Evolutionary conservation across 1,140 invertebrate genomes (phyloP).

Genomic region (Pogonognathellus flavescens): DNA sequence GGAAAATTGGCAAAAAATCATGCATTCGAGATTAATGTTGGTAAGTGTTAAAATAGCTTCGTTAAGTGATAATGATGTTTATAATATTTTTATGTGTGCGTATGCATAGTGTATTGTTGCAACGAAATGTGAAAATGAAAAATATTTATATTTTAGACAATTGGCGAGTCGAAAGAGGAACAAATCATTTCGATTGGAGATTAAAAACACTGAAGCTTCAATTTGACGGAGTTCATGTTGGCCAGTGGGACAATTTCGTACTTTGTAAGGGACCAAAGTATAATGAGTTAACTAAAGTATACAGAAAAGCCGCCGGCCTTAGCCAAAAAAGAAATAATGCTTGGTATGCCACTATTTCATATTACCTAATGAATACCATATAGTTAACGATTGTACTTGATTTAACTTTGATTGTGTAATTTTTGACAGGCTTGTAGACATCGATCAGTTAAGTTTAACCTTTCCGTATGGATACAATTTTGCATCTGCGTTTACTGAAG

Average conservation of each 20-base stretch:
- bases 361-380: no score
- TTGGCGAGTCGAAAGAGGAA: constrained; percentile 58
- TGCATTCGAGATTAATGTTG: constrained; percentile 61
- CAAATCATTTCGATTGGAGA: constrained; percentile 60
- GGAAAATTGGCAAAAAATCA: constrained; percentile 66
- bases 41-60: constrained; percentile 49
- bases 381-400: no score
- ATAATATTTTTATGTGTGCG: neutral
- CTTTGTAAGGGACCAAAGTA: constrained; percentile 54
- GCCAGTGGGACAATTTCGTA: constrained; percentile 58
- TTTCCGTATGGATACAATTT: constrained; percentile 96
- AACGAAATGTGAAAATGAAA: neutral
- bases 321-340: constrained; percentile 57
- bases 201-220: constrained; percentile 53
- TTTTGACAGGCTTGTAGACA: constrained; percentile 73
- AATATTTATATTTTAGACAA: constrained; percentile 45
- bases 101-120: neutral
- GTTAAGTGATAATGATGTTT: no score
- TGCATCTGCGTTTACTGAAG: constrained; percentile 91
- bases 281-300: constrained; percentile 53
- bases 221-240: constrained; percentile 61
- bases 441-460: constrained; percentile 80
- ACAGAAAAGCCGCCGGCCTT: constrained; percentile 48
- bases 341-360: constrained; percentile 56
- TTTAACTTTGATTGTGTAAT: neutral